Evolutionary conservation across 2,888 invertebrate species (phyloP).

Genomic region (Atherix ibis): DNA sequence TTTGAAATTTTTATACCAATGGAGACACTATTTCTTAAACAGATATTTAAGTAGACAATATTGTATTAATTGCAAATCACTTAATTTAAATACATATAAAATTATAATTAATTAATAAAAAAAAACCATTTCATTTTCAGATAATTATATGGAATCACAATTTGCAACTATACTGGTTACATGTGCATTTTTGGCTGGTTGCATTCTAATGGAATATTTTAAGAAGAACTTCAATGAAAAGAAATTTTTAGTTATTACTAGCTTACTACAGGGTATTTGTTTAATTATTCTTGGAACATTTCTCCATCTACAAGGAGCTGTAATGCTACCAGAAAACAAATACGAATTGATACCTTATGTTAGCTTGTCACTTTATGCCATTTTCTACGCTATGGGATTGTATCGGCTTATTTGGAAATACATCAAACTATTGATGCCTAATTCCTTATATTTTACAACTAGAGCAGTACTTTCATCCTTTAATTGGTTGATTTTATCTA

Average conservation of each 20-base stretch:
- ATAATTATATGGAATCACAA: no score
- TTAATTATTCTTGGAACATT: constrained; percentile 10
- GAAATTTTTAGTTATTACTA: constrained; percentile 9
- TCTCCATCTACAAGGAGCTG: constrained; percentile 10
- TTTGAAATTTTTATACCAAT: no score
- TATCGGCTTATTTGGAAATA: constrained; percentile 10
- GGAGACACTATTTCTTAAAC: no score
- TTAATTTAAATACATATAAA: no score
- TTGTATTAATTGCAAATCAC: no score
- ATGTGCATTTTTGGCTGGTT: no score
- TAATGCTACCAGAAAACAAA: no score
- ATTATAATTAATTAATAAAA: no score
- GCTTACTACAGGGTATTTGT: constrained; percentile 7
- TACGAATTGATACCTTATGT: constrained; percentile 9
- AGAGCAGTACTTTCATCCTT: constrained; percentile 16
- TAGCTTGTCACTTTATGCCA: constrained; percentile 9
- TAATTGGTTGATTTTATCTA: constrained; percentile 54
- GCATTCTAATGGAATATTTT: no score
- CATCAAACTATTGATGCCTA: constrained; percentile 8
- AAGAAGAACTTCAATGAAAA: constrained; percentile 9
- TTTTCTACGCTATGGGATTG: constrained; percentile 10
- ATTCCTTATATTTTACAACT: constrained; percentile 9
- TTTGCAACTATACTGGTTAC: no score
- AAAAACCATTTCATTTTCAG: no score
- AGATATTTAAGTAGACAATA: no score